Percentiles rank a stretch among this genome's conserved stretches.
Conservation (phyloP, 1,140 invertebrate genomes). For the Philotrypesis tridentata region DNA sequence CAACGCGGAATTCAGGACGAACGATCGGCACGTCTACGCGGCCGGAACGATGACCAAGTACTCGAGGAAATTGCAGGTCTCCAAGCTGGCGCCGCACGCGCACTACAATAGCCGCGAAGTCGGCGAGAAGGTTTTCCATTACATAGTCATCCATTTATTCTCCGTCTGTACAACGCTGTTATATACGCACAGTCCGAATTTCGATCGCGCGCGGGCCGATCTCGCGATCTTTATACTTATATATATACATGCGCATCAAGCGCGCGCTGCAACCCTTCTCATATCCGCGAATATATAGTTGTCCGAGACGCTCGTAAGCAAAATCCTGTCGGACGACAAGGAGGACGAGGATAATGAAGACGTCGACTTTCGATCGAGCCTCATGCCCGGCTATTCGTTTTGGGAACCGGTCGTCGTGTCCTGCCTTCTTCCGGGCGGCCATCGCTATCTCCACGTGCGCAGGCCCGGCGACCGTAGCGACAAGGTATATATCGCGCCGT, state of each 20-base stretch:
- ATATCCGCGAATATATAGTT: too few relatives aligned
- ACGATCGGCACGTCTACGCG: slow-evolving; percentile 80
- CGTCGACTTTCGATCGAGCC: neutral
- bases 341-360: slow-evolving; percentile 13
- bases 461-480: slow-evolving; percentile 58
- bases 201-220: too few relatives aligned
- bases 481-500: too few relatives aligned
- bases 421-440: slow-evolving; percentile 65
- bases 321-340: neutral
- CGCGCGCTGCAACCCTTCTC: too few relatives aligned
- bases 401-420: slow-evolving; percentile 56
- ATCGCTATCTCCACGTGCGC: slow-evolving; percentile 64
- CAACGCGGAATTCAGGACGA: slow-evolving; percentile 79
- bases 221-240: neutral
- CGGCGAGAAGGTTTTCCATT: slow-evolving; percentile 68
- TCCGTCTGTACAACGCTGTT: too few relatives aligned
- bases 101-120: slow-evolving; percentile 76
- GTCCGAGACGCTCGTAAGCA: neutral
- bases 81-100: slow-evolving; percentile 68
- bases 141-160: too few relatives aligned
- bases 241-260: neutral
- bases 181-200: neutral
- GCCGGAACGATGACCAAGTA: slow-evolving; percentile 81
- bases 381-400: slow-evolving; percentile 33
- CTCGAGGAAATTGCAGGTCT: slow-evolving; percentile 73